phyloP scores from a whole-genome alignment of 2,113 vertebrate genomes.

The Paratilapia polleni region DNA sequence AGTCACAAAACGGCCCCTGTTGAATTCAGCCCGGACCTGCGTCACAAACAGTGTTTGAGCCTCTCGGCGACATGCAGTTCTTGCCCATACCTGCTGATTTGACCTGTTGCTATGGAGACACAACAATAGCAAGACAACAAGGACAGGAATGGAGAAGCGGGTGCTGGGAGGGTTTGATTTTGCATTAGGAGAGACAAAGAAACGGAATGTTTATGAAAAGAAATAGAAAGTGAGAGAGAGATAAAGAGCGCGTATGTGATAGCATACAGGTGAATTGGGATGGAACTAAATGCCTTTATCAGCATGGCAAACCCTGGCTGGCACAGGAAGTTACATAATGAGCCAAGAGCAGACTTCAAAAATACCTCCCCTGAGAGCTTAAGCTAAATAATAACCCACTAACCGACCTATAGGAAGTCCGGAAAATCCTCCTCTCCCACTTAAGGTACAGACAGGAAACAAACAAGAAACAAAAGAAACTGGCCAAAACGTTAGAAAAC shows the following conservation, averaged over 20 bases:
- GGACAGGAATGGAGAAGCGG: slow-evolving; percentile 5
- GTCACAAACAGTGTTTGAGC: background rate
- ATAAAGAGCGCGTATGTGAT: background rate
- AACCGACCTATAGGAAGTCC: background rate
- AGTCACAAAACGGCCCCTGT: slow-evolving; percentile 6
- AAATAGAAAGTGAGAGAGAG: slow-evolving; percentile 23
- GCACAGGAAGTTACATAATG: slow-evolving; percentile 37
- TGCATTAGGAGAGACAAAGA: slow-evolving; percentile 17
- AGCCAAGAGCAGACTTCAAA: background rate
- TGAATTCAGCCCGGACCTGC: slow-evolving; percentile 2
- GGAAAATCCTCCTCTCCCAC: background rate
- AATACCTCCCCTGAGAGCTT: slow-evolving; percentile 5
- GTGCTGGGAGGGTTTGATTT: slow-evolving; percentile 15
- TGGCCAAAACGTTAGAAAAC: accelerated
- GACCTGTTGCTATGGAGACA: slow-evolving; percentile 56
- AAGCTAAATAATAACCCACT: background rate
- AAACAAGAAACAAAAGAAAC: background rate
- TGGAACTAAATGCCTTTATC: slow-evolving; percentile 50
- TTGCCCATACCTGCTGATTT: slow-evolving; percentile 46
- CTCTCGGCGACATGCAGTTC: background rate
- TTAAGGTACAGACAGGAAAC: background rate
- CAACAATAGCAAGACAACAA: slow-evolving; percentile 51
- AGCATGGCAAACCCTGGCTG: slow-evolving; percentile 26
- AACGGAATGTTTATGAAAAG: background rate
- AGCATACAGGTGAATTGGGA: slow-evolving; percentile 18